phyloP scores from a whole-genome alignment of 2,888 invertebrate species.

The Drosophila merina region DNA sequence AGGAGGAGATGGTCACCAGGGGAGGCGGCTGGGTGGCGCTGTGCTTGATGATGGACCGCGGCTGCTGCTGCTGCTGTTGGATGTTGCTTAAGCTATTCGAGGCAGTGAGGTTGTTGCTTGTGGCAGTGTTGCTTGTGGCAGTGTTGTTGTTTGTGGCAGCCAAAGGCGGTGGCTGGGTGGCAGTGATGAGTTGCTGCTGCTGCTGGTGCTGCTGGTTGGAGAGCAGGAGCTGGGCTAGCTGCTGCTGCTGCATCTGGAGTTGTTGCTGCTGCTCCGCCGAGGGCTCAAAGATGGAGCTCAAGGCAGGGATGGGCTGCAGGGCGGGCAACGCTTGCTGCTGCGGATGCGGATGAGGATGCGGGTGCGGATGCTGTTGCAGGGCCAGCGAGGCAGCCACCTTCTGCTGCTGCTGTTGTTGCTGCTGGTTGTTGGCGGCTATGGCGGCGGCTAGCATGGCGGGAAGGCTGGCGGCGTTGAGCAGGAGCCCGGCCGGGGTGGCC shows the following conservation, averaged over 20 bases:
- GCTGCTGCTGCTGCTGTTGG: constrained; percentile 28
- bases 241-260: constrained; percentile 76
- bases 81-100: constrained; percentile 61
- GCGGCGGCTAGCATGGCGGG: constrained; percentile 82
- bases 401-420: constrained; percentile 58
- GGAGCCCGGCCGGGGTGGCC: constrained; percentile 82
- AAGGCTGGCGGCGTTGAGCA: constrained; percentile 82
- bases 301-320: constrained; percentile 82
- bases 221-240: constrained; percentile 64
- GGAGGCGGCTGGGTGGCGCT: constrained; percentile 55
- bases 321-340: constrained; percentile 76
- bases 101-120: constrained; percentile 57
- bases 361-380: constrained; percentile 62
- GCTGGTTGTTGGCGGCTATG: constrained; percentile 75
- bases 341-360: constrained; percentile 64
- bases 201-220: constrained; percentile 67
- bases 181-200: constrained; percentile 70
- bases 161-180: constrained; percentile 79
- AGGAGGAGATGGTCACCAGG: constrained; percentile 62
- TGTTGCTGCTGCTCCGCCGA: constrained; percentile 58
- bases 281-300: constrained; percentile 81
- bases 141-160: constrained; percentile 65
- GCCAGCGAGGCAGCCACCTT: constrained; percentile 59
- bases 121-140: constrained; percentile 60
- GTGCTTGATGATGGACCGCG: constrained; percentile 52